Conservation (phyloP, 2,797 vertebrate genomes). For the Neoniphon sammara region DNA sequence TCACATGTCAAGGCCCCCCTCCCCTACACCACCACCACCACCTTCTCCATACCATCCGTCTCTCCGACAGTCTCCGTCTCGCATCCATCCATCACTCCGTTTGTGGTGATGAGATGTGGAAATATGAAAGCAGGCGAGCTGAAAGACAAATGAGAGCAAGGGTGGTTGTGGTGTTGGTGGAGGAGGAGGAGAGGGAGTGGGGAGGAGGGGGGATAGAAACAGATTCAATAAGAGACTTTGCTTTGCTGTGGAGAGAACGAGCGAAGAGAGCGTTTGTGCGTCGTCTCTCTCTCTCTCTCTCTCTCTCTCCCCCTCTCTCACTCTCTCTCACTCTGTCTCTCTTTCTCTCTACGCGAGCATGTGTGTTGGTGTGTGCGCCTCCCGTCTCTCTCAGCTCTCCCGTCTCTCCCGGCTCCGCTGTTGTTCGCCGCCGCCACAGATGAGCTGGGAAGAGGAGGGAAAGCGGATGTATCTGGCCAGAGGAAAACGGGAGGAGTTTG, state of each 20-base stretch:
- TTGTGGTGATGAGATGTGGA: slow-evolving; percentile 55
- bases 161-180: slow-evolving; percentile 18
- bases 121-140: slow-evolving; percentile 58
- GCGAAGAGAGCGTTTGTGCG: slow-evolving; percentile 61
- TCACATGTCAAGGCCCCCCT: slow-evolving; percentile 52
- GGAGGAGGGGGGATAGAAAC: slow-evolving; percentile 46
- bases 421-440: slow-evolving; percentile 85
- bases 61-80: slow-evolving; percentile 50
- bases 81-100: slow-evolving; percentile 66
- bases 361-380: slow-evolving; percentile 67
- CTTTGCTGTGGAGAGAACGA: slow-evolving; percentile 69
- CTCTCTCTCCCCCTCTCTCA: background rate
- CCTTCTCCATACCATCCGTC: slow-evolving; percentile 45
- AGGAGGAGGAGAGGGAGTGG: slow-evolving; percentile 32
- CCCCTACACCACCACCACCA: slow-evolving; percentile 26
- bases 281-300: background rate
- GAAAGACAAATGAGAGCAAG: slow-evolving; percentile 55
- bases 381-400: slow-evolving; percentile 54
- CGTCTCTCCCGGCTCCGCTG: slow-evolving; percentile 81
- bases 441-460: slow-evolving; percentile 81
- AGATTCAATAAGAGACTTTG: slow-evolving; percentile 69
- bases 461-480: slow-evolving; percentile 77
- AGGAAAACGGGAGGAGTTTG: slow-evolving; percentile 78
- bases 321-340: slow-evolving; percentile 47
- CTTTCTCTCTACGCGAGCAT: slow-evolving; percentile 60